These are phyloP conservation scores for Mugil cephalus DNA, from an alignment of 2,113 vertebrate genomes.

Conservation along the genomic window DNA sequence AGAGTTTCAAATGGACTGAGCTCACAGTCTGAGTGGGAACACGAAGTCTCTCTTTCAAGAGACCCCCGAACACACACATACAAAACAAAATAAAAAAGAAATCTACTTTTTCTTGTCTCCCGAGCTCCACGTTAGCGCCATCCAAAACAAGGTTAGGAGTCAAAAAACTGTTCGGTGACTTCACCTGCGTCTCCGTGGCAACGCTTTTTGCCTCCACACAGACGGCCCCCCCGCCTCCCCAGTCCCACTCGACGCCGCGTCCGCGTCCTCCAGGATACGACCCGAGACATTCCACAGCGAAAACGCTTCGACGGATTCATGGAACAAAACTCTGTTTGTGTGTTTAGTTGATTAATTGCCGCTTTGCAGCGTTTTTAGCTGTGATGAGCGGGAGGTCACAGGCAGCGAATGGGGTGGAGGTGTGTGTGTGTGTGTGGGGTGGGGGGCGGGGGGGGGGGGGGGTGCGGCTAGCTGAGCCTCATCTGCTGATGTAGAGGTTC, in stretches of 20 bases:
- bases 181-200: slow-evolving; percentile 70
- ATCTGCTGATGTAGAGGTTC: slow-evolving; percentile 9
- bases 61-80: not conserved
- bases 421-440: too few relatives aligned
- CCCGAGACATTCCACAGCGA: not conserved
- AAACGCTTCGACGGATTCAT: not conserved
- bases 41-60: slow-evolving; percentile 12
- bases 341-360: slow-evolving; percentile 20
- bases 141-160: slow-evolving; percentile 57
- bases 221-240: slow-evolving; percentile 38
- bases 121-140: slow-evolving; percentile 20
- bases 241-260: slow-evolving; percentile 10
- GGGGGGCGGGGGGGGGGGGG: not conserved
- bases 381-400: slow-evolving; percentile 18
- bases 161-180: slow-evolving; percentile 56
- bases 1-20: slow-evolving; percentile 5
- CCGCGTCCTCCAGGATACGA: slow-evolving; percentile 2
- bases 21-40: not conserved
- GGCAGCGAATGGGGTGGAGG: not conserved
- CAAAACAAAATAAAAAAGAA: not conserved
- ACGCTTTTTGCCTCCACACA: slow-evolving; percentile 55
- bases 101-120: slow-evolving; percentile 13
- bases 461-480: not conserved
- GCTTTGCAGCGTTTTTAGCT: slow-evolving; percentile 1
- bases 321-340: slow-evolving; percentile 1